Conservation (phyloP, 2,888 invertebrate genomes). For the Orthosia cruda region DNA sequence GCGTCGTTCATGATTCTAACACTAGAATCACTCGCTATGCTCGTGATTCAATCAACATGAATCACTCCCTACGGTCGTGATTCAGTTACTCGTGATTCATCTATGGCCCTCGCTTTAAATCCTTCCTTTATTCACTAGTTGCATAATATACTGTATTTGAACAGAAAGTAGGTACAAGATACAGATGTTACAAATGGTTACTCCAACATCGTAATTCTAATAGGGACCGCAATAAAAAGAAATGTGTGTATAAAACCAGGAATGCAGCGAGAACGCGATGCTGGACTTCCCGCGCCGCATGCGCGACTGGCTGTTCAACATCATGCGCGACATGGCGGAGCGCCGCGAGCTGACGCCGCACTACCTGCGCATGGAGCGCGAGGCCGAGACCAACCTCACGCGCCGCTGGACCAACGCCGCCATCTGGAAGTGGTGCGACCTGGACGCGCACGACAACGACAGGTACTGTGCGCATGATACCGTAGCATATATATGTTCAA, state of each 20-base stretch:
- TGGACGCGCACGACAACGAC: slow-evolving; percentile 98
- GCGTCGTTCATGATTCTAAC: too few species aligned
- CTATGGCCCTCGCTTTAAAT: too few species aligned
- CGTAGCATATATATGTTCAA: too few species aligned
- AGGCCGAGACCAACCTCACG: slow-evolving; percentile 97
- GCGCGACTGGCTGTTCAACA: slow-evolving; percentile 99
- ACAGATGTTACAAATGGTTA: background rate
- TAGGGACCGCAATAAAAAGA: background rate
- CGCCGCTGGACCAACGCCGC: slow-evolving; percentile 98
- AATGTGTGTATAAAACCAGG: slow-evolving; percentile 83
- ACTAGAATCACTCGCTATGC: too few species aligned
- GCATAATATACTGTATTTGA: too few species aligned
- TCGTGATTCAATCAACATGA: too few species aligned
- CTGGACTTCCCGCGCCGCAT: slow-evolving; percentile 98
- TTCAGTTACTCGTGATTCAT: too few species aligned
- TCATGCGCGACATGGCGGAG: slow-evolving; percentile 98
- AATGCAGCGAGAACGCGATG: slow-evolving; percentile 97
- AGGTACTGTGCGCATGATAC: slow-evolving; percentile 91
- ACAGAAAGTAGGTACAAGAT: too few species aligned
- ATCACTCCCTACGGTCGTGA: too few species aligned
- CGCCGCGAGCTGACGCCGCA: slow-evolving; percentile 96
- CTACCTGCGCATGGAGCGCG: slow-evolving; percentile 96
- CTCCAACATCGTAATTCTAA: background rate
- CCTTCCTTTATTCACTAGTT: too few species aligned
- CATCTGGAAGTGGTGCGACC: slow-evolving; percentile 99